Percentiles rank a stretch among this genome's conserved stretches.
phyloP scores from a whole-genome alignment of 1,140 invertebrate species.

The Leptestheria dahalacensis region DNA sequence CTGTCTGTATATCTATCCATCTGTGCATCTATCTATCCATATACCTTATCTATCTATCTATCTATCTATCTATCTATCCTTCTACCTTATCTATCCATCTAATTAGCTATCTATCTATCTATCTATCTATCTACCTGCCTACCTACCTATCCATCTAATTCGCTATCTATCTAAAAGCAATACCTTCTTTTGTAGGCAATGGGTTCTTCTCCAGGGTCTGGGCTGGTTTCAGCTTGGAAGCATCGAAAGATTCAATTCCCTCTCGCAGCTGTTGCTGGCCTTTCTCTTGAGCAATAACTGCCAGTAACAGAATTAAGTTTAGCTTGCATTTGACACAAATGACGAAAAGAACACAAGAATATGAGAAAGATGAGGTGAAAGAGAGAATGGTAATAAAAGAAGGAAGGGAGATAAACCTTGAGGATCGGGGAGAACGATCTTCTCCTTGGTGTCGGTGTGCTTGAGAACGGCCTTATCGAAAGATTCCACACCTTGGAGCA shows the following conservation, averaged over 20 bases:
- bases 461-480: conserved; percentile 25
- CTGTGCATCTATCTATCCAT: no score
- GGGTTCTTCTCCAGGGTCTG: conserved; percentile 80
- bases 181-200: conserved; percentile 67
- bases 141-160: no score
- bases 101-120: no score
- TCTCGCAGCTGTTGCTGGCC: conserved; percentile 68
- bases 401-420: conserved; percentile 18
- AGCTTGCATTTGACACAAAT: neutral
- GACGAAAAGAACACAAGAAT: conserved; percentile 2
- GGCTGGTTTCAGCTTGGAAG: conserved; percentile 67
- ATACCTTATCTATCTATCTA: no score
- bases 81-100: no score
- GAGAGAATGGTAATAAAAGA: neutral
- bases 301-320: neutral
- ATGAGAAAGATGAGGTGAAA: neutral
- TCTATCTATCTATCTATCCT: no score
- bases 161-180: no score
- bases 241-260: conserved; percentile 76
- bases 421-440: conserved; percentile 21
- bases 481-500: conserved; percentile 25
- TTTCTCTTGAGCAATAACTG: conserved; percentile 43
- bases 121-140: no score
- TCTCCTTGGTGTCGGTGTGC: conserved; percentile 23
- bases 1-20: no score